phyloP scores from a whole-genome alignment of 1,140 invertebrate genomes.

The Drosophila ambigua region DNA sequence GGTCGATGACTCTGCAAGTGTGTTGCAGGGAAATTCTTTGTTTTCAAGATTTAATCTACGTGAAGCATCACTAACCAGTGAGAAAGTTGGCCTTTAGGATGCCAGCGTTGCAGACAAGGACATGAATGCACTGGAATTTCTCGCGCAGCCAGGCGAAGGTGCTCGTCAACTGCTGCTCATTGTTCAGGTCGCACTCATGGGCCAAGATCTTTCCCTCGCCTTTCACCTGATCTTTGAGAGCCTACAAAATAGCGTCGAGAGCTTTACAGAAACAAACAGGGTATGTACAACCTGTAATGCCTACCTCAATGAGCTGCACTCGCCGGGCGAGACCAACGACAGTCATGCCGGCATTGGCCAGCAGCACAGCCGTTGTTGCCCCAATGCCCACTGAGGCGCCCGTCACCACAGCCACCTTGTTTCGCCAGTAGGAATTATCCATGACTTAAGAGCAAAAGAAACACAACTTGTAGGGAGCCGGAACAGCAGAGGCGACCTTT shows the following conservation, averaged over 20 bases:
- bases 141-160: slow-evolving; percentile 84
- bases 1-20: slow-evolving; percentile 59
- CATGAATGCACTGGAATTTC: slow-evolving; percentile 64
- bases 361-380: slow-evolving; percentile 79
- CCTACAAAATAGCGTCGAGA: slow-evolving; percentile 10
- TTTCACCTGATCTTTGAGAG: slow-evolving; percentile 57
- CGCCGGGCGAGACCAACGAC: slow-evolving; percentile 87
- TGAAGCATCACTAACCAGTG: slow-evolving; percentile 42
- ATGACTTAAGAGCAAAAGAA: slow-evolving; percentile 70
- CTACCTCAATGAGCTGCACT: slow-evolving; percentile 84
- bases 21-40: background rate
- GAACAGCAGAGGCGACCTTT: slow-evolving; percentile 32
- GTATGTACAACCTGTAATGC: background rate
- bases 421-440: slow-evolving; percentile 85
- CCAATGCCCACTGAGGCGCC: slow-evolving; percentile 88
- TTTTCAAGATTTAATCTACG: too few relatives aligned
- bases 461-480: background rate
- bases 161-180: slow-evolving; percentile 85
- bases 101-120: slow-evolving; percentile 80
- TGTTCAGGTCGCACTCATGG: slow-evolving; percentile 85
- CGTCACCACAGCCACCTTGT: slow-evolving; percentile 87
- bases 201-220: slow-evolving; percentile 77
- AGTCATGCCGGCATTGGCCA: slow-evolving; percentile 85
- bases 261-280: background rate
- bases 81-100: slow-evolving; percentile 78